Conservation (phyloP, 2,797 vertebrate genomes). For the Varecia variegata region DNA sequence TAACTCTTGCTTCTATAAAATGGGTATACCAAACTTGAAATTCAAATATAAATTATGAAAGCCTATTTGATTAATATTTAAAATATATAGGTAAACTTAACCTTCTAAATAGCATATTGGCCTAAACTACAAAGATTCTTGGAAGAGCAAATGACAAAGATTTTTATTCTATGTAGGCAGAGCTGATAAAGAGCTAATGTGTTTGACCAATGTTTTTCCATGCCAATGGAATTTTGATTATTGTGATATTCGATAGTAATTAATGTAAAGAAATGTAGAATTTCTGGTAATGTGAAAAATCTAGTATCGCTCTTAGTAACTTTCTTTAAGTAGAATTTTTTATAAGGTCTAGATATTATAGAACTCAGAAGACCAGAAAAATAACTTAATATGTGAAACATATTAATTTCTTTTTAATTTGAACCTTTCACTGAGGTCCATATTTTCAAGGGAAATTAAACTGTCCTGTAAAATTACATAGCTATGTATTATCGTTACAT, state of each 20-base stretch:
- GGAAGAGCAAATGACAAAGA: neutral
- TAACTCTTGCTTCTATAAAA: constrained; percentile 28
- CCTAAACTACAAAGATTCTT: constrained; percentile 6
- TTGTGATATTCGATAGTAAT: neutral
- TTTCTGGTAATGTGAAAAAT: constrained; percentile 19
- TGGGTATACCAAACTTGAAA: neutral
- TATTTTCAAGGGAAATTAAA: constrained; percentile 67
- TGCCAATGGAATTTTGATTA: constrained; percentile 8
- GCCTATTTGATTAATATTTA: neutral
- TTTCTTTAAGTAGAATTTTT: constrained; percentile 27
- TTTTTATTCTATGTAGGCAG: neutral
- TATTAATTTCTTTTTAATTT: constrained; percentile 65
- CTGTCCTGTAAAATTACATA: constrained; percentile 50
- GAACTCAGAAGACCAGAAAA: constrained; percentile 43
- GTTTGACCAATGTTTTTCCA: constrained; percentile 2
- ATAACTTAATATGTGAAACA: constrained; percentile 46
- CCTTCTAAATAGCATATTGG: neutral
- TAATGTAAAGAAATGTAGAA: constrained; percentile 20
- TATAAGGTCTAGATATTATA: neutral
- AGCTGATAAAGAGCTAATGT: neutral
- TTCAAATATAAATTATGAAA: constrained; percentile 7
- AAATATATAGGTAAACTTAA: neutral
- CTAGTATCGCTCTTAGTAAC: neutral
- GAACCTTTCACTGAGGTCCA: constrained; percentile 4
- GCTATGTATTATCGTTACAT: constrained; percentile 27